These are phyloP conservation scores for Lanius ludovicianus DNA, from an alignment of 2,113 vertebrate genomes.

Conservation along the genomic window DNA sequence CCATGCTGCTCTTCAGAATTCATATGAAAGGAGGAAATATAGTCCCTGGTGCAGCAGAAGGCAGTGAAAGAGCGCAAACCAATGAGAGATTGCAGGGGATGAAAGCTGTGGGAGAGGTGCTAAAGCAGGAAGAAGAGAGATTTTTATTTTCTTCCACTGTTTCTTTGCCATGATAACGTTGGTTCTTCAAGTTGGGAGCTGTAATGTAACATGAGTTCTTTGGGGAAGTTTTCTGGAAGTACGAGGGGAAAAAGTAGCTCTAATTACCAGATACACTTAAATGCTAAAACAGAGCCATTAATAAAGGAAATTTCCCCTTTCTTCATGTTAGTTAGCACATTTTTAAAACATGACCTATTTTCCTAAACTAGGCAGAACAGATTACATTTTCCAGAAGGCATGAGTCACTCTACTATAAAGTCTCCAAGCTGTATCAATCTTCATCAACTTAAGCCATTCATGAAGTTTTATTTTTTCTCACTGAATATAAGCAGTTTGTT, in stretches of 20 bases:
- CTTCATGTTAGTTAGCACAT: conserved; percentile 55
- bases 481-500: conserved; percentile 56
- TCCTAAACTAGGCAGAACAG: conserved; percentile 57
- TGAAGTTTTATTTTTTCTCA: conserved; percentile 57
- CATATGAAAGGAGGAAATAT: background rate
- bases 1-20: background rate
- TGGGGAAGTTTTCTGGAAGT: conserved; percentile 3
- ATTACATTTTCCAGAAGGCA: conserved; percentile 66
- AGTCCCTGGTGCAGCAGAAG: background rate
- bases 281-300: conserved; percentile 22
- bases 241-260: background rate
- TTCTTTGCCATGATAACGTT: background rate
- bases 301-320: conserved; percentile 44
- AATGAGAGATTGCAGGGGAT: background rate
- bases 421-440: conserved; percentile 65
- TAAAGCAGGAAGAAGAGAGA: background rate
- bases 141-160: background rate
- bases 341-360: conserved; percentile 66
- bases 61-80: background rate
- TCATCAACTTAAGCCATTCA: conserved; percentile 61
- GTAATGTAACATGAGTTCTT: fast-evolving
- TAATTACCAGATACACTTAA: conserved; percentile 24
- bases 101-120: background rate
- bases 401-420: conserved; percentile 59
- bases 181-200: background rate